phyloP scores from a whole-genome alignment of 2,113 vertebrate genomes.

The Eolophus roseicapilla region DNA sequence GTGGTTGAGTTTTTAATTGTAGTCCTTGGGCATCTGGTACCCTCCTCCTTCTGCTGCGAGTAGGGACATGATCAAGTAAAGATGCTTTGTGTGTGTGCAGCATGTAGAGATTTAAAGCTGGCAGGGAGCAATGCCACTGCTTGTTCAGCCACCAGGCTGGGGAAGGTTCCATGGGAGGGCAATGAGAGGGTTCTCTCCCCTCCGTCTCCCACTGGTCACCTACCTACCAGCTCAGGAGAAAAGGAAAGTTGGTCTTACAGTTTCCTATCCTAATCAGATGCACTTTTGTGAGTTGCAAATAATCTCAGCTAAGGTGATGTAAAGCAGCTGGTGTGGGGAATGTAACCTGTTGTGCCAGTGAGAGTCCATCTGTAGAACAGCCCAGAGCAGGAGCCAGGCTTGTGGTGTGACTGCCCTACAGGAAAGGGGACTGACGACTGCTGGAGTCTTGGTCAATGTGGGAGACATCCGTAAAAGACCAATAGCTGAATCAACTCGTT shows the following conservation, averaged over 20 bases:
- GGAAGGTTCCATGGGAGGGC: not conserved
- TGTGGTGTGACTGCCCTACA: not conserved
- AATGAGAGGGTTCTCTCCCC: not conserved
- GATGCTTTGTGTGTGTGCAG: not conserved
- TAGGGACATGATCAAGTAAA: not conserved
- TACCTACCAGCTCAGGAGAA: not conserved
- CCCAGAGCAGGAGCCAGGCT: not conserved
- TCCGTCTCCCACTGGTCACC: not conserved
- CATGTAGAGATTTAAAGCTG: not conserved
- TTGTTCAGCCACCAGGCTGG: not conserved
- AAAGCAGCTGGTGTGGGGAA: constrained; percentile 3
- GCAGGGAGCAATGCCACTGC: not conserved
- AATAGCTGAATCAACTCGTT: not conserved
- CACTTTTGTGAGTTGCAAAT: not conserved
- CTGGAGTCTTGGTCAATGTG: not conserved
- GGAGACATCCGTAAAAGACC: not conserved
- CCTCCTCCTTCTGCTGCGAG: not conserved
- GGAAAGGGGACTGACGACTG: not conserved
- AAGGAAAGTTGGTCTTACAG: not conserved
- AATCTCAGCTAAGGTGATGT: not conserved
- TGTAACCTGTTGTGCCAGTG: not conserved
- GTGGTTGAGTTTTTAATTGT: not conserved
- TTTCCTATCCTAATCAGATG: not conserved
- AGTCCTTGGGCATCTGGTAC: not conserved
- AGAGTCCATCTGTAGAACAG: not conserved